These are phyloP conservation scores for Athripsodes cinereus DNA, from an alignment of 2,888 invertebrate genomes.

Conservation along the genomic window DNA sequence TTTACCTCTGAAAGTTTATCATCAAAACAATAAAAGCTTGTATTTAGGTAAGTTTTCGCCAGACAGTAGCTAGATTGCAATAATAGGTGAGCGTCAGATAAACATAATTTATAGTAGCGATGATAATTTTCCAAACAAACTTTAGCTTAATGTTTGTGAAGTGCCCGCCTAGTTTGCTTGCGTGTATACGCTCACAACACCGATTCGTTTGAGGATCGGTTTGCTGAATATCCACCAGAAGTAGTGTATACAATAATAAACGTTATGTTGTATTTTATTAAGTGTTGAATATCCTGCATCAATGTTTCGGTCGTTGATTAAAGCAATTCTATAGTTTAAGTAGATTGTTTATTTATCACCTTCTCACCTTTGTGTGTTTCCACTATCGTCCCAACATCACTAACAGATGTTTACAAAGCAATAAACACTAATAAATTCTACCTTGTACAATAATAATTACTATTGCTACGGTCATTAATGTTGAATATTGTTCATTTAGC, in stretches of 20 bases:
- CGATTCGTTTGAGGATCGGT: neutral
- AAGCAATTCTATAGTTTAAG: neutral
- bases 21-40: too few relatives aligned
- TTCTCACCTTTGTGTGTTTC: slow-evolving; percentile 1
- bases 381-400: neutral
- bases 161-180: neutral
- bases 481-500: neutral
- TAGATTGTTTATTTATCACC: neutral
- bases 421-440: neutral
- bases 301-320: neutral
- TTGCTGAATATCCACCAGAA: neutral
- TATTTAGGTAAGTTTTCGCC: too few relatives aligned
- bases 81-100: too few relatives aligned
- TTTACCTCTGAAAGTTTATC: too few relatives aligned
- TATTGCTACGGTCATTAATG: neutral
- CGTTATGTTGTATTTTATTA: too few relatives aligned
- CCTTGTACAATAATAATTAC: neutral
- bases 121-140: slow-evolving; percentile 1
- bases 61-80: too few relatives aligned
- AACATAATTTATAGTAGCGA: neutral
- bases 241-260: too few relatives aligned
- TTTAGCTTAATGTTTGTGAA: neutral
- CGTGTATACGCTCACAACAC: neutral
- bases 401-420: neutral
- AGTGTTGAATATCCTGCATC: too few relatives aligned